A percentile compares a stretch with the other conserved stretches of the same genome.
These are phyloP conservation scores for Achlya flavicornis DNA, from an alignment of 2,888 invertebrate genomes.

Conservation along the genomic window DNA sequence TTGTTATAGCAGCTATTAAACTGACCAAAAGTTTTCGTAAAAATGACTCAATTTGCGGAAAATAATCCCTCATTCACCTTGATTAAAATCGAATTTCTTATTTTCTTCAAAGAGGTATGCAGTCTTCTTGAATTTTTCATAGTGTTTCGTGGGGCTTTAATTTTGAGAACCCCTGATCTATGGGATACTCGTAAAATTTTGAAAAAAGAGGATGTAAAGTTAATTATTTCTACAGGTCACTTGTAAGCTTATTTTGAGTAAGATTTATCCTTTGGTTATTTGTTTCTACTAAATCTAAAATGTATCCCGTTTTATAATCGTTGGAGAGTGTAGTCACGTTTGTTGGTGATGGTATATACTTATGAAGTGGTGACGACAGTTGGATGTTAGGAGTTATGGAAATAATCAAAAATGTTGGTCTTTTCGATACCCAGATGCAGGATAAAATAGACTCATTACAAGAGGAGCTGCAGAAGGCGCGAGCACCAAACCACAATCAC, in stretches of 20 bases:
- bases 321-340: slow-evolving; percentile 28
- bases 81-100: too few relatives aligned
- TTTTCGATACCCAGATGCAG: slow-evolving; percentile 68
- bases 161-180: too few relatives aligned
- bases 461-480: slow-evolving; percentile 67
- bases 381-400: slow-evolving; percentile 13
- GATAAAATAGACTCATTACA: slow-evolving; percentile 78
- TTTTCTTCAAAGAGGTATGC: too few relatives aligned
- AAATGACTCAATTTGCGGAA: too few relatives aligned
- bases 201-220: background rate
- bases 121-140: too few relatives aligned
- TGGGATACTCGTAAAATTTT: background rate
- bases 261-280: slow-evolving; percentile 1
- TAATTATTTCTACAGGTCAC: background rate
- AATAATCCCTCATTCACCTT: too few relatives aligned
- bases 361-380: slow-evolving; percentile 10
- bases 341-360: slow-evolving; percentile 44
- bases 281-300: slow-evolving; percentile 6
- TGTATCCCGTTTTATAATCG: slow-evolving; percentile 25
- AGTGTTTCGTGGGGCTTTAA: too few relatives aligned
- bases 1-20: too few relatives aligned
- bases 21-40: too few relatives aligned
- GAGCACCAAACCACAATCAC: slow-evolving; percentile 58
- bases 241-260: background rate
- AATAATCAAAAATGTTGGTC: slow-evolving; percentile 18